Evolutionary conservation across 2,797 vertebrate genomes (phyloP).

Genomic region (Heteromormyrus szaboi): DNA sequence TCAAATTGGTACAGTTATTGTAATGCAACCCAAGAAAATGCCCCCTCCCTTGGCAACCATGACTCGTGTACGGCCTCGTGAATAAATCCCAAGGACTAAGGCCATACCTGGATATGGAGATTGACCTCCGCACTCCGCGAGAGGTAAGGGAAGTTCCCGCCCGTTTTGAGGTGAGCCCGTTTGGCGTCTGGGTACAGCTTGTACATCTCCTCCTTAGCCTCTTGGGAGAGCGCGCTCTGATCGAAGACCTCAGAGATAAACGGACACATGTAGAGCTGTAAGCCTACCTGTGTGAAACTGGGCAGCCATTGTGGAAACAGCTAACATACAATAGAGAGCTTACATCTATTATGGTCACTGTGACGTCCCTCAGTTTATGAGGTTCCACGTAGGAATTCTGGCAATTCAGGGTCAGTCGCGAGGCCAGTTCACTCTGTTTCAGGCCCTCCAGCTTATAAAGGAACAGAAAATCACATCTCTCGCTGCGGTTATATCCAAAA

Average conservation of each 20-base stretch:
- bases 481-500: background rate
- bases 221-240: conserved; percentile 89
- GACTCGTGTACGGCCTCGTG: background rate
- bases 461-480: background rate
- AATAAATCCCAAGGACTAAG: background rate
- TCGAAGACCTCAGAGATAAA: conserved; percentile 80
- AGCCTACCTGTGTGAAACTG: background rate
- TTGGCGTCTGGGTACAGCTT: conserved; percentile 91
- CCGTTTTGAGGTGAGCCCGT: conserved; percentile 93
- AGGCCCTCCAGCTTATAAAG: conserved; percentile 81
- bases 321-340: conserved; percentile 40
- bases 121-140: conserved; percentile 96
- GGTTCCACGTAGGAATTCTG: conserved; percentile 98
- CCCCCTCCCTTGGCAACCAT: background rate
- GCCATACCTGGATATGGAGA: conserved; percentile 83
- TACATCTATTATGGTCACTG: conserved; percentile 95
- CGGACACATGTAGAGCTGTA: background rate
- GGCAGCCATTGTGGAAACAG: background rate
- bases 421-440: conserved; percentile 89
- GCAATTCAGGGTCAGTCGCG: conserved; percentile 93
- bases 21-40: background rate
- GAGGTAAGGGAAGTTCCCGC: conserved; percentile 95
- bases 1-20: background rate
- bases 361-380: conserved; percentile 91
- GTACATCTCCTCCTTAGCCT: conserved; percentile 98